Conservation (phyloP, 1,140 invertebrate genomes). For the Drosophila quadrilineata region DNA sequence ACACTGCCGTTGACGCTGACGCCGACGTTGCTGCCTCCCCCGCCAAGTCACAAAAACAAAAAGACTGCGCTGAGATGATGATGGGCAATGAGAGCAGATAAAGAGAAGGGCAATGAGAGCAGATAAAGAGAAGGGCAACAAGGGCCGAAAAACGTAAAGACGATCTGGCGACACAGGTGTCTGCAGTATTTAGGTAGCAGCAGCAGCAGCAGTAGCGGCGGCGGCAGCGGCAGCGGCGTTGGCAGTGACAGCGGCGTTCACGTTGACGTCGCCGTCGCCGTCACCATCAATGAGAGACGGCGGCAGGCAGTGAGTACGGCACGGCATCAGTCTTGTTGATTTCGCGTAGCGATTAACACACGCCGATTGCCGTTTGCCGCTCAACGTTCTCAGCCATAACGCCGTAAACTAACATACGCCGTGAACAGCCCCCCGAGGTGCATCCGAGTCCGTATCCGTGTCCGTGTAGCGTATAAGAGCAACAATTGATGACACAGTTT, state of each 20-base stretch:
- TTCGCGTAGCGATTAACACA: slow-evolving; percentile 80
- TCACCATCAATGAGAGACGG: slow-evolving; percentile 23
- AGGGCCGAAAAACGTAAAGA: neutral
- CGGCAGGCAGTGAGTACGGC: slow-evolving; percentile 15
- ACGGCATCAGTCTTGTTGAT: slow-evolving; percentile 76
- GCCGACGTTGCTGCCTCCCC: too few relatives aligned
- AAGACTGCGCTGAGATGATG: neutral
- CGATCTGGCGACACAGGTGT: neutral
- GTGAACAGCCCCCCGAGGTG: too few relatives aligned
- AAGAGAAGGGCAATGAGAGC: neutral
- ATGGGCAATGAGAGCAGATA: neutral
- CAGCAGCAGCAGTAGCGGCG: neutral
- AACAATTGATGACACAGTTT: slow-evolving; percentile 33
- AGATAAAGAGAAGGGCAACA: neutral
- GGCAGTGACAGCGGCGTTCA: neutral
- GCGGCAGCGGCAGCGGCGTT: neutral
- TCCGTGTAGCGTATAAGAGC: slow-evolving; percentile 15
- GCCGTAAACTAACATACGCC: too few relatives aligned
- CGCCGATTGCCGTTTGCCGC: too few relatives aligned
- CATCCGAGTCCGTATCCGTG: slow-evolving; percentile 11
- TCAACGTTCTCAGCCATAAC: slow-evolving; percentile 40
- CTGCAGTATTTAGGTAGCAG: neutral
- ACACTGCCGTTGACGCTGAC: too few relatives aligned
- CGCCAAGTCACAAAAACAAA: neutral
- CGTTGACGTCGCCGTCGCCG: neutral